Evolutionary conservation across 2,113 vertebrate genomes (phyloP).

Genomic region (Mormyrus iriodes): DNA sequence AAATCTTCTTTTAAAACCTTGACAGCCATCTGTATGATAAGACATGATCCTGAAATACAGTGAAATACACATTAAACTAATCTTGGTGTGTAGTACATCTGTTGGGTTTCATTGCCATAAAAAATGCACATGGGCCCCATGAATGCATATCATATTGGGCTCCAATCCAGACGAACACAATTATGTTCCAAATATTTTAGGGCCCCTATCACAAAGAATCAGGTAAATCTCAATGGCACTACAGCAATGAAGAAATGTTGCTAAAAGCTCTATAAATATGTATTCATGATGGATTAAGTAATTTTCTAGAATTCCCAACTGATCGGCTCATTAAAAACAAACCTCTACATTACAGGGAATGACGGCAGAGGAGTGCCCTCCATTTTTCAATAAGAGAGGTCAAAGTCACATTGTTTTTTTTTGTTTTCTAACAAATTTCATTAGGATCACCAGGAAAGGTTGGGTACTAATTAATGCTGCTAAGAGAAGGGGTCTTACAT

Average conservation of each 20-base stretch:
- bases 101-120: neutral
- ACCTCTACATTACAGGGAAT: neutral
- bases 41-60: neutral
- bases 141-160: neutral
- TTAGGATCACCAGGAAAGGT: neutral
- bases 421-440: neutral
- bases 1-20: neutral
- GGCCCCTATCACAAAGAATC: neutral
- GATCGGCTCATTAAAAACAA: slow-evolving; percentile 7
- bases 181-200: neutral
- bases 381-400: neutral
- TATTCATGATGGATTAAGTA: neutral
- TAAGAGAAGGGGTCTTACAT: neutral
- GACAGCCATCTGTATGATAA: neutral
- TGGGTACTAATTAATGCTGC: neutral
- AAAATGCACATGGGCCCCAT: neutral
- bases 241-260: neutral
- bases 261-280: neutral
- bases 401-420: neutral
- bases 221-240: neutral
- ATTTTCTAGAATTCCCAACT: neutral
- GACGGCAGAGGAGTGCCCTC: neutral
- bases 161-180: neutral
- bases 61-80: neutral
- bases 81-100: neutral